Evolutionary conservation across 2,888 invertebrate genomes (phyloP).

Genomic region (Kuschelorhynchus macadamiae): DNA sequence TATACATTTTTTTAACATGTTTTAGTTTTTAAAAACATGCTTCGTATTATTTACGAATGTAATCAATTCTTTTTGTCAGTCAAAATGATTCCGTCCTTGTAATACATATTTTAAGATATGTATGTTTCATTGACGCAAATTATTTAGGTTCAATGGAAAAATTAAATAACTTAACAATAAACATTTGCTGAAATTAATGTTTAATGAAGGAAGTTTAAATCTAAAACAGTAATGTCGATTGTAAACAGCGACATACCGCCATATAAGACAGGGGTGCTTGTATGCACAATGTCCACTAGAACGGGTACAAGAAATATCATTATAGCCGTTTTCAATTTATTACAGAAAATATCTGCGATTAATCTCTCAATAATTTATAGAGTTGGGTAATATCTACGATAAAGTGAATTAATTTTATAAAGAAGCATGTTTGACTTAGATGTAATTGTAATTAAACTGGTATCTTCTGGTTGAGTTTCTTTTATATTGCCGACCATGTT

Average conservation of each 20-base stretch:
- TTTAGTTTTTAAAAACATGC: too few relatives aligned
- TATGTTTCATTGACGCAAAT: too few relatives aligned
- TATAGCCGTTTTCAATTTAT: conserved; percentile 29
- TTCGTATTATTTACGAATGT: too few relatives aligned
- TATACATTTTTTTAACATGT: too few relatives aligned
- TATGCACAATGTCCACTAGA: conserved; percentile 13
- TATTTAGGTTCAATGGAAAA: too few relatives aligned
- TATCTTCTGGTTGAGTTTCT: conserved; percentile 12
- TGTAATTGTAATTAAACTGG: conserved; percentile 45
- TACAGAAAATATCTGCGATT: conserved; percentile 17
- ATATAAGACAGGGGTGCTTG: conserved; percentile 8
- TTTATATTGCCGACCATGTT: conserved; percentile 36
- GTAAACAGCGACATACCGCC: neutral
- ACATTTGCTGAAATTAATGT: too few relatives aligned
- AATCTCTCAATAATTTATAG: conserved; percentile 36
- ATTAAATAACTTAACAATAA: too few relatives aligned
- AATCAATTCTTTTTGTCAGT: too few relatives aligned
- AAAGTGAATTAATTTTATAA: conserved; percentile 25
- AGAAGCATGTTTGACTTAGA: conserved; percentile 35
- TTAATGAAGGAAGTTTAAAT: too few relatives aligned
- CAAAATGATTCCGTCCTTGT: too few relatives aligned
- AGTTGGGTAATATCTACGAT: conserved; percentile 15
- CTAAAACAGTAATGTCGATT: too few relatives aligned
- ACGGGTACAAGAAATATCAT: conserved; percentile 22
- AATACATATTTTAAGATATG: too few relatives aligned